Percentiles rank a stretch among this genome's conserved stretches.
phyloP scores from a whole-genome alignment of 2,113 vertebrate species.

The Syngnathus scovelli region DNA sequence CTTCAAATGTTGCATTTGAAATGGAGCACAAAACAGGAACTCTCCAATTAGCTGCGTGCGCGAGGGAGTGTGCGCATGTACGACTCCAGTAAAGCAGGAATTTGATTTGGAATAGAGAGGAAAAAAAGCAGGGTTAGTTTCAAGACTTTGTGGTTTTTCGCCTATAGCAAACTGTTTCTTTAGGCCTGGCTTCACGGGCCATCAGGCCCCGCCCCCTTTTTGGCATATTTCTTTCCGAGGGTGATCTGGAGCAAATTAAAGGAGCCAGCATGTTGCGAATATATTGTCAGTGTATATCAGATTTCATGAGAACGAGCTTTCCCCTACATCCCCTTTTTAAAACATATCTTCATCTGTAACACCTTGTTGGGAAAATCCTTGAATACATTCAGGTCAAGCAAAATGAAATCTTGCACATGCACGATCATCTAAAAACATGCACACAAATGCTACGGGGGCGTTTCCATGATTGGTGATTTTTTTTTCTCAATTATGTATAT shows the following conservation, averaged over 20 bases:
- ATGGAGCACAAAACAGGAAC: slow-evolving; percentile 58
- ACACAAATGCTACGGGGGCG: too few relatives aligned
- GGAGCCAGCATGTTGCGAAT: background rate
- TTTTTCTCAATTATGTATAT: background rate
- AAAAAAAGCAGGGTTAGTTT: slow-evolving; percentile 19
- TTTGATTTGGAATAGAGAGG: slow-evolving; percentile 33
- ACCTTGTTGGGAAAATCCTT: too few relatives aligned
- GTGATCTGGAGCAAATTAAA: slow-evolving; percentile 5
- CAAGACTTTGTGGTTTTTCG: slow-evolving; percentile 24
- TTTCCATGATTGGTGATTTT: too few relatives aligned
- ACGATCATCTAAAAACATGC: too few relatives aligned
- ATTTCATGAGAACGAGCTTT: background rate
- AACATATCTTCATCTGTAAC: background rate
- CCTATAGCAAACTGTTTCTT: slow-evolving; percentile 34
- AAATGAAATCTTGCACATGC: too few relatives aligned
- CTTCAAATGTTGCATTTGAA: slow-evolving; percentile 43
- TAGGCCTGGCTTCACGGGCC: slow-evolving; percentile 29
- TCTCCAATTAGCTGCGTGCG: slow-evolving; percentile 34
- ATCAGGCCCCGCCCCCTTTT: background rate
- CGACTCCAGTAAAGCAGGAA: slow-evolving; percentile 34
- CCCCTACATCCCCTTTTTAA: background rate
- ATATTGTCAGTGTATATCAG: background rate
- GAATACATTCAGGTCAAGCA: background rate
- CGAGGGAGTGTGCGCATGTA: slow-evolving; percentile 8
- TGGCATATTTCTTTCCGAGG: background rate